Percentiles rank a stretch among this genome's conserved stretches.
phyloP scores from a whole-genome alignment of 2,888 invertebrate genomes.

The Dichetophora obliterata region DNA sequence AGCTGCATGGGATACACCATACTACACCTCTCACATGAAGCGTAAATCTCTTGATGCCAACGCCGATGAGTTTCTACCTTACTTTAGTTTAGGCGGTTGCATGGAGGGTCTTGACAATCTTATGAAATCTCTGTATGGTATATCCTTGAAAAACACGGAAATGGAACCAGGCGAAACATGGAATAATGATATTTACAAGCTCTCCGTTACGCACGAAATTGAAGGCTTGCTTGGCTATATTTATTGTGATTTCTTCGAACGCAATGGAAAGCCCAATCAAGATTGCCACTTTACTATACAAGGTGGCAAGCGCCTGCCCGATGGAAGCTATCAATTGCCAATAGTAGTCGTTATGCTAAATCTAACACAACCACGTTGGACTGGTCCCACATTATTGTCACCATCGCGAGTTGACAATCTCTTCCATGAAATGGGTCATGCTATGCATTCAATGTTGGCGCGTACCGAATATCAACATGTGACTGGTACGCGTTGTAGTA shows the following conservation, averaged over 20 bases:
- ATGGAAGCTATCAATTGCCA: conserved; percentile 90
- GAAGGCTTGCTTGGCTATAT: conserved; percentile 91
- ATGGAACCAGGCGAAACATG: conserved; percentile 87
- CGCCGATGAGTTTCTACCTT: conserved; percentile 82
- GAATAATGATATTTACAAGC: conserved; percentile 90
- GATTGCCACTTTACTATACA: conserved; percentile 99
- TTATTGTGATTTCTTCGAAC: conserved; percentile 96
- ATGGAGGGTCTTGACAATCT: conserved; percentile 97
- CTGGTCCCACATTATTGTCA: conserved; percentile 83
- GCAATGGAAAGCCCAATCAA: conserved; percentile 92
- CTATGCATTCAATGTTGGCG: conserved; percentile 98
- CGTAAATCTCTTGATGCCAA: conserved; percentile 78
- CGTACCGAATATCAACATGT: conserved; percentile 97
- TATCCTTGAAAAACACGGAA: conserved; percentile 80
- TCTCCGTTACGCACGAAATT: conserved; percentile 87
- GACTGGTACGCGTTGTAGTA: conserved; percentile 95
- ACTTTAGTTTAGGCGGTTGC: conserved; percentile 92
- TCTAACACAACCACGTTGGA: conserved; percentile 81
- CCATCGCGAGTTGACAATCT: conserved; percentile 93
- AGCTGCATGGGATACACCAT: conserved; percentile 90
- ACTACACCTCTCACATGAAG: conserved; percentile 83
- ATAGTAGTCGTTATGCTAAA: conserved; percentile 95
- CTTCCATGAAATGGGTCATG: conserved; percentile 99
- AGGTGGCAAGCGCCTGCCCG: conserved; percentile 84
- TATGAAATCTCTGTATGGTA: conserved; percentile 86